Evolutionary conservation across 2,113 vertebrate species (phyloP).

Genomic region (Pholis gunnellus): DNA sequence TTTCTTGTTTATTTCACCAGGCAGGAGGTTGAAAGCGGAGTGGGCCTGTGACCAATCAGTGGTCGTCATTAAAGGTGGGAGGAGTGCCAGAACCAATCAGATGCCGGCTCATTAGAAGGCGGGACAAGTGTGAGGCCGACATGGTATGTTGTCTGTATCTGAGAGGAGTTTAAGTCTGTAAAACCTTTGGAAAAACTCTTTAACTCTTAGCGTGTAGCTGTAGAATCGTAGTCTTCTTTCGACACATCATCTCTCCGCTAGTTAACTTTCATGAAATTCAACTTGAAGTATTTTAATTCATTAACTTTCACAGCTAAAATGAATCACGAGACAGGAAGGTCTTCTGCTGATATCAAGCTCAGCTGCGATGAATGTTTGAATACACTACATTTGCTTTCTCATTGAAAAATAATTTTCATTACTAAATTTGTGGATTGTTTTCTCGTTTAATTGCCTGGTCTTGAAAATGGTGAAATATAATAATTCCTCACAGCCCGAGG

Average conservation of each 20-base stretch:
- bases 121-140: constrained; percentile 16
- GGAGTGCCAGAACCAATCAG: constrained; percentile 65
- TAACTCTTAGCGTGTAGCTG: neutral
- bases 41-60: constrained; percentile 71
- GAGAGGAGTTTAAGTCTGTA: constrained; percentile 26
- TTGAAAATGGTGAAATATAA: neutral
- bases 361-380: neutral
- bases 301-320: neutral
- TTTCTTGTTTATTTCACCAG: constrained; percentile 74
- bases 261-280: neutral
- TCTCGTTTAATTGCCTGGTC: neutral
- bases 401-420: neutral
- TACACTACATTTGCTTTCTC: neutral
- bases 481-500: neutral
- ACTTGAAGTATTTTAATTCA: neutral
- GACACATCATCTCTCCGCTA: neutral
- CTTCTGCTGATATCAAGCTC: neutral
- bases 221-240: neutral
- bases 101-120: constrained; percentile 8
- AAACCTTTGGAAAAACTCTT: neutral
- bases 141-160: constrained; percentile 22
- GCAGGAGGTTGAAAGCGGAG: constrained; percentile 63
- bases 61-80: constrained; percentile 61
- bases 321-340: neutral
- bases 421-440: neutral